Percentiles rank a stretch among this genome's conserved stretches.
Evolutionary conservation across 2,113 vertebrate species (phyloP).

Genomic region (Aptenodytes forsteri): DNA sequence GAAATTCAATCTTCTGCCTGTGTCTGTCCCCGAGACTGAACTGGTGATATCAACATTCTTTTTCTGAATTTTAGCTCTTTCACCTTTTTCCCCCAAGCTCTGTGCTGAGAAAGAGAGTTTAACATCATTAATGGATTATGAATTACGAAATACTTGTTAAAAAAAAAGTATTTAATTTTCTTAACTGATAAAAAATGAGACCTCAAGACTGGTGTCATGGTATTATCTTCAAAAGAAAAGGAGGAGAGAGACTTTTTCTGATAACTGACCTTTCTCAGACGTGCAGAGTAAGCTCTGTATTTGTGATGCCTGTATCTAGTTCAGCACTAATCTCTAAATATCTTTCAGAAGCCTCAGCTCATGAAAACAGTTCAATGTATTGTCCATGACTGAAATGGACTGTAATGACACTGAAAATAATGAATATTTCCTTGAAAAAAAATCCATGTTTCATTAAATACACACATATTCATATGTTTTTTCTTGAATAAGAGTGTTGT

Average conservation of each 20-base stretch:
- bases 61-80: neutral
- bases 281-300: neutral
- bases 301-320: neutral
- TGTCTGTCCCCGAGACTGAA: neutral
- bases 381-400: neutral
- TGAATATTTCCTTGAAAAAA: neutral
- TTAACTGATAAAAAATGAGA: neutral
- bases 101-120: neutral
- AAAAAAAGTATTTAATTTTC: neutral
- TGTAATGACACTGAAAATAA: neutral
- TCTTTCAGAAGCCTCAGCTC: neutral
- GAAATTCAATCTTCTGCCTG: neutral
- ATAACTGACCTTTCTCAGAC: neutral
- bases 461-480: neutral
- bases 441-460: neutral
- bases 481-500: neutral
- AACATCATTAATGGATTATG: neutral
- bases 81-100: neutral
- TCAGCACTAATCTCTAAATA: neutral
- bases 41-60: neutral
- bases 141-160: neutral
- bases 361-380: neutral
- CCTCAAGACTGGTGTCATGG: neutral
- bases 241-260: neutral
- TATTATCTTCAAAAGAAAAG: neutral